phyloP scores from a whole-genome alignment of 2,797 vertebrate genomes.

The Gymnopithys bicolor region DNA sequence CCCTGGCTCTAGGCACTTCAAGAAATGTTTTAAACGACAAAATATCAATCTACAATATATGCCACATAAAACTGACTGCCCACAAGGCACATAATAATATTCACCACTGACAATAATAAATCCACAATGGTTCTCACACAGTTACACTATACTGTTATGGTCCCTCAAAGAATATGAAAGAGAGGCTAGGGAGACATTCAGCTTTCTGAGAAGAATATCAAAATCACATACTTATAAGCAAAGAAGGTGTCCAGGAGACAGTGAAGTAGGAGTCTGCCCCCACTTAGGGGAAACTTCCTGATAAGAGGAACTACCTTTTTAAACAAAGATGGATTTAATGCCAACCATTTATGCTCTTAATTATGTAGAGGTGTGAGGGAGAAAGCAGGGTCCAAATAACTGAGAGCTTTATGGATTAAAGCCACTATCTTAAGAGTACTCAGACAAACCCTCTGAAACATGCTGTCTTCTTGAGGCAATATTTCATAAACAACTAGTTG shows the following conservation, averaged over 20 bases:
- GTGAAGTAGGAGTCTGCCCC: neutral
- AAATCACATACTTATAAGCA: neutral
- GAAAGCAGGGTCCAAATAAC: neutral
- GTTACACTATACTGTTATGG: neutral
- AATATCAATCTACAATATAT: neutral
- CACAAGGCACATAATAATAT: neutral
- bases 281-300: neutral
- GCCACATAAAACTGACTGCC: neutral
- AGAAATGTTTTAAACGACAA: neutral
- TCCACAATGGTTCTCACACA: neutral
- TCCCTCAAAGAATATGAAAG: neutral
- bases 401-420: neutral
- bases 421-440: neutral
- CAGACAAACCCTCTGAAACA: neutral
- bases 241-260: neutral
- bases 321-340: neutral
- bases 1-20: neutral
- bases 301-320: neutral
- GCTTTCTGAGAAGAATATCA: neutral
- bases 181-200: neutral
- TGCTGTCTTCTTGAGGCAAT: neutral
- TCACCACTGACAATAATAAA: slow-evolving; percentile 1
- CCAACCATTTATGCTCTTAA: neutral
- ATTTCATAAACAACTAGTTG: neutral
- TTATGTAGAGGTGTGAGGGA: neutral